Conservation (phyloP, 2,113 vertebrate species). For the Tringa solitaria region DNA sequence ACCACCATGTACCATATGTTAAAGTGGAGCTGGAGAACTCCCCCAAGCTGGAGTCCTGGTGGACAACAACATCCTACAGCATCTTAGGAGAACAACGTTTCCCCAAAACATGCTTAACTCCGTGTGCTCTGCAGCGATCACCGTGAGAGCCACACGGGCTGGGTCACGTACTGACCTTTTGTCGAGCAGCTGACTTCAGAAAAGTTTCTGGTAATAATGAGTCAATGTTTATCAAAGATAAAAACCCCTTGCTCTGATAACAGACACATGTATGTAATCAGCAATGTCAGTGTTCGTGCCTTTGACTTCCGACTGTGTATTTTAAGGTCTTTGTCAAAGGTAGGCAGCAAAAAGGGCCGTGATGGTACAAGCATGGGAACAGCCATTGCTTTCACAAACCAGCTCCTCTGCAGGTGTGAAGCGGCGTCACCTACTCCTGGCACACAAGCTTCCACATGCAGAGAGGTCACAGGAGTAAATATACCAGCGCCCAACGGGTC, state of each 20-base stretch:
- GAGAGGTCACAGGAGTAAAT: neutral
- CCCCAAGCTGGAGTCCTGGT: neutral
- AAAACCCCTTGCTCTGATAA: neutral
- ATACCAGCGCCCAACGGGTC: neutral
- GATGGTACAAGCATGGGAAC: neutral
- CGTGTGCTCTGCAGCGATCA: neutral
- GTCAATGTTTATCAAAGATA: neutral
- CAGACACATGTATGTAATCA: neutral
- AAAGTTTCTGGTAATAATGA: constrained; percentile 14
- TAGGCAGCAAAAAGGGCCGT: neutral
- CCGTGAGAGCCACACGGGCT: neutral
- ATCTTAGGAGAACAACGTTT: neutral
- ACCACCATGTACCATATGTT: rapidly evolving
- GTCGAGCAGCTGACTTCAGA: neutral
- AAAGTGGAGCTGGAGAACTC: neutral
- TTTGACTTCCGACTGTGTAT: neutral
- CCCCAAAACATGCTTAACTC: neutral
- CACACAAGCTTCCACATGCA: neutral
- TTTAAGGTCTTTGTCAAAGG: neutral
- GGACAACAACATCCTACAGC: neutral
- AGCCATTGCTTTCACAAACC: neutral
- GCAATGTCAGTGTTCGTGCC: neutral
- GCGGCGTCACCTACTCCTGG: neutral
- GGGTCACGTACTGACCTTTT: neutral
- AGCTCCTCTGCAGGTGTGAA: neutral